Conservation (phyloP, 2,113 vertebrate species). For the Rhineura floridana region DNA sequence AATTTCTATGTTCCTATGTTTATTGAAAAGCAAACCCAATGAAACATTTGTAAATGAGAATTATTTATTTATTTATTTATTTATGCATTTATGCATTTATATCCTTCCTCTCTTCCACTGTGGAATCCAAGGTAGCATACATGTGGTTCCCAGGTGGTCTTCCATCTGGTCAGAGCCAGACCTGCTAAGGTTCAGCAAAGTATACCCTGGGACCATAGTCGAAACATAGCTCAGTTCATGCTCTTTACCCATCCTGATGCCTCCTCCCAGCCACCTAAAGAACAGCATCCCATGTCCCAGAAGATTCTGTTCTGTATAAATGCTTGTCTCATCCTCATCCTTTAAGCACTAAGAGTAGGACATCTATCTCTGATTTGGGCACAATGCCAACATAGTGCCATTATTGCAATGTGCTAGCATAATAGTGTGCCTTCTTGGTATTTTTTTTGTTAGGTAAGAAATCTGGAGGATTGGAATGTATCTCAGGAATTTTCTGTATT, state of each 20-base stretch:
- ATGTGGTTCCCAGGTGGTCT: too few species aligned
- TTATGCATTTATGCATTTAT: too few species aligned
- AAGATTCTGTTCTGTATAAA: background rate
- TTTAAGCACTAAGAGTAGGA: background rate
- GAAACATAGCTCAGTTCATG: background rate
- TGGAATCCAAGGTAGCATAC: too few species aligned
- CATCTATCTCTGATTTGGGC: background rate
- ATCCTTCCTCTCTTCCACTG: too few species aligned
- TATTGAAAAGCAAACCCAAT: background rate
- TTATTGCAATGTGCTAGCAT: background rate
- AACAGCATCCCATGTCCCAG: background rate
- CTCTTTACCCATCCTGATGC: background rate
- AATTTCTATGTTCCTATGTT: background rate
- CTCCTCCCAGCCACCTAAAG: background rate
- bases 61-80: too few species aligned
- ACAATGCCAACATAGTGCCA: too few species aligned
- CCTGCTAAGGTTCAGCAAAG: too few species aligned
- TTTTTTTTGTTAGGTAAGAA: background rate
- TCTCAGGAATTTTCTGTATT: background rate
- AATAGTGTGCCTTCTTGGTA: background rate
- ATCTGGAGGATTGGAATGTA: background rate
- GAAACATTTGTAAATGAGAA: background rate
- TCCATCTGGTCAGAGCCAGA: too few species aligned
- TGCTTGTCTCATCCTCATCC: background rate
- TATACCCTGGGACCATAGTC: too few species aligned